Base-by-base conservation (phyloP, 2,888 invertebrate species). In the Megamerina dolium region DNA sequence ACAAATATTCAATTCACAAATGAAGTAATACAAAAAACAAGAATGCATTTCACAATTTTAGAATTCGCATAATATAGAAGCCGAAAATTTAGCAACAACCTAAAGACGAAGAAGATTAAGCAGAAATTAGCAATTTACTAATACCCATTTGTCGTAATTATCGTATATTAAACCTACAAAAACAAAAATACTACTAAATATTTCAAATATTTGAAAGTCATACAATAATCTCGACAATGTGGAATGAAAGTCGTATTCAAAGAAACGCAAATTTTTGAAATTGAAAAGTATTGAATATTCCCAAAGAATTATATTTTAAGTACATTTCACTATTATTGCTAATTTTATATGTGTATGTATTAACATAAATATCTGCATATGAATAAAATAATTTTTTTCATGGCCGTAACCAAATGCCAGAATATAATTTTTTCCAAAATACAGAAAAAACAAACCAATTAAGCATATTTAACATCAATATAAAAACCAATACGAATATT, bases 31-130 rank as follows among this genome's bases (percentile, higher is more conserved):
- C 23, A 37, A 41, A 39, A 44, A 41, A 56, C 52, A 54, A 55
- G 60, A 58, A 59, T 57, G 61, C 57, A 61, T 59, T 60, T 62
- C 61, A 55, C 59, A 61, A 57, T 61, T 63, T 63, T 55, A 61
- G 55, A 57, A 56, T 55, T 60, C 57, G 53, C n/a, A n/a, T n/a
- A n/a, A 56, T 52, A 52, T 50, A 46, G 49, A 49, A 41, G n/a
- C n/a, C n/a, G 39, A 45, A 46, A 37, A 37, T 36, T 29, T 26
- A 35, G 41, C 21, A 40, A 38, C 35, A 10, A 38, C 5, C 18
- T 37, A 20, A 37, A 31, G 41, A 45, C 37, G 38, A 46, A 47
- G 29, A 49, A 37, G 27, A 41, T 35, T 21, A 23, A 42, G 10
- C 47, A 45, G 17, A 46, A 45, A 60, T 60, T 63, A 62, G 59